Conservation (phyloP, 2,113 vertebrate genomes). For the Taurulus bubalis region DNA sequence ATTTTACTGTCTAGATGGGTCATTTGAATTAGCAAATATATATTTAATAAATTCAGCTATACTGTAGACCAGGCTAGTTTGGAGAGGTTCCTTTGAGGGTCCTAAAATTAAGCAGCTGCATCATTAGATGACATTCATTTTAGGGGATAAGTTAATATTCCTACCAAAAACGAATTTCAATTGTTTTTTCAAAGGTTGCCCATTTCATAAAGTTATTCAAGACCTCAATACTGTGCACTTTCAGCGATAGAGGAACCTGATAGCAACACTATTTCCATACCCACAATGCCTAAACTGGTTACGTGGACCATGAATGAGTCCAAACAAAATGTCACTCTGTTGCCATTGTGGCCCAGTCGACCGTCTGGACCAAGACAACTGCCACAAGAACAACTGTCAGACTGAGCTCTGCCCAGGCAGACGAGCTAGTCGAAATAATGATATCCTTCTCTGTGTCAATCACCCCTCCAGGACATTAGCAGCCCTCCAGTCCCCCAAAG, state of each 20-base stretch:
- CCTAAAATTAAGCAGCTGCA: background rate
- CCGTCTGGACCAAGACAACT: slow-evolving; percentile 4
- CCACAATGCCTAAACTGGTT: background rate
- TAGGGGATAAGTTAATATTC: background rate
- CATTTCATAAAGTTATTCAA: slow-evolving; percentile 1
- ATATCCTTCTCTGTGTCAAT: slow-evolving; percentile 57
- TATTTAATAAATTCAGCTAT: background rate
- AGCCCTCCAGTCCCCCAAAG: slow-evolving; percentile 48
- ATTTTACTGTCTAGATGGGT: background rate
- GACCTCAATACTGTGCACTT: background rate
- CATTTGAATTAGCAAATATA: background rate
- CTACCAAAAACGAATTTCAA: background rate
- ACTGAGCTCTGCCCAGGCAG: slow-evolving; percentile 12
- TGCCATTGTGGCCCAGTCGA: background rate
- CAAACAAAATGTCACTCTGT: background rate
- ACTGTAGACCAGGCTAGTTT: background rate
- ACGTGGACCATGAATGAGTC: background rate
- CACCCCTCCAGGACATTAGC: slow-evolving; percentile 64
- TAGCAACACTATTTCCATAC: no score
- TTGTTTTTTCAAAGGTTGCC: background rate
- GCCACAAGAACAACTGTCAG: slow-evolving; percentile 21
- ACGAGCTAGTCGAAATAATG: slow-evolving; percentile 54
- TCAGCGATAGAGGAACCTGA: no score
- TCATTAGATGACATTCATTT: background rate
- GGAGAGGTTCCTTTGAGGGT: background rate